Conservation (phyloP, 2,113 vertebrate genomes). For the Athene cunicularia region DNA sequence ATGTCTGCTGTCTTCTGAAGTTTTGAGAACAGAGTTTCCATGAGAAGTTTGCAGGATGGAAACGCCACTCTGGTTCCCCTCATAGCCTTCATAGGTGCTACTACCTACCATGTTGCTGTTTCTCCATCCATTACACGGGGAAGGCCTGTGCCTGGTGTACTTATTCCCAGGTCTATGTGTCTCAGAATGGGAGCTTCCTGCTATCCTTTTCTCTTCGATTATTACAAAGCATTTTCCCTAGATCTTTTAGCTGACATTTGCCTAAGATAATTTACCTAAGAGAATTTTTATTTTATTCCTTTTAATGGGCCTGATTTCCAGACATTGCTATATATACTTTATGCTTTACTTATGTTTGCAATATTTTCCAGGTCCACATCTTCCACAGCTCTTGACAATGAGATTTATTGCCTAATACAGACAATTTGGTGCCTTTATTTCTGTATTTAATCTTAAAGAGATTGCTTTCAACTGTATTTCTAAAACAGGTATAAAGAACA, state of each 20-base stretch:
- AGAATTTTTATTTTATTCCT: not conserved
- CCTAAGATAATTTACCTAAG: not conserved
- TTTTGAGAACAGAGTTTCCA: not conserved
- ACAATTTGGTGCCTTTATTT: not conserved
- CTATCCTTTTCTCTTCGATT: not conserved
- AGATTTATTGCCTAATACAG: not conserved
- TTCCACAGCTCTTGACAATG: not conserved
- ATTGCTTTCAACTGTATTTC: not conserved
- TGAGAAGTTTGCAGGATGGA: not conserved
- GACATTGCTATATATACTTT: not conserved
- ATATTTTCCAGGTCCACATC: not conserved
- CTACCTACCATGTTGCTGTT: not conserved
- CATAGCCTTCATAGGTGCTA: not conserved
- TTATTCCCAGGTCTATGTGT: not conserved
- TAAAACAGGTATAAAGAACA: not conserved
- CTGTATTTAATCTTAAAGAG: not conserved
- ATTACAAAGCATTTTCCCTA: not conserved
- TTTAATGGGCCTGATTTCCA: not conserved
- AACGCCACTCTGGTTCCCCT: not conserved
- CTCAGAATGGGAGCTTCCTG: not conserved
- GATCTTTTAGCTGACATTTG: not conserved
- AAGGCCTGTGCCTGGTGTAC: not conserved
- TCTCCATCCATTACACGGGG: not conserved
- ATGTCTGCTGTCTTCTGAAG: not conserved
- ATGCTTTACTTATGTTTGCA: not conserved